Evolutionary conservation across 2,888 invertebrate genomes (phyloP), one percentile per base, ranked within the genome.

Genomic region (Yponomeuta plumbellus): DNA sequence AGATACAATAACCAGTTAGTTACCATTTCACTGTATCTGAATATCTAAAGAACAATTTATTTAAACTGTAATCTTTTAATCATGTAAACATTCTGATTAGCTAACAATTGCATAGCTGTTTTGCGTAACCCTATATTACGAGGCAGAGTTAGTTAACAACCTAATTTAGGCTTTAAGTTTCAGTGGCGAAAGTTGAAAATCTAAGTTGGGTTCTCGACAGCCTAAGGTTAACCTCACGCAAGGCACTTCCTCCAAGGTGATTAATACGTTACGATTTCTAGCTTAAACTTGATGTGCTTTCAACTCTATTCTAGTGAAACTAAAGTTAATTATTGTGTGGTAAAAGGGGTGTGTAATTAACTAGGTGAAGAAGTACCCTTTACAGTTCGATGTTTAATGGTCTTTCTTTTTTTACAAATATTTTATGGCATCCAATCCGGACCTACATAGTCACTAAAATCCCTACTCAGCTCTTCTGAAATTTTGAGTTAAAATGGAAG

Each of bases 181-280:
- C 4, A 44, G 44, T 11, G 22, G 44, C 22, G n/a, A n/a, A 20
- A 39, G 20, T 59, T 59, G 21, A 21, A 59, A 52, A 22, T 59
- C 21, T 13, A 71, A 70, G 61, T 68, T 44, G 65, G 62, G 57
- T 67, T 70, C 8, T 17, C 44, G 74, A 74, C 74, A 75, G 73
- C 74, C 75, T 74, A 74, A 76, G 76, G 76, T 77, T 77, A 74
- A 74, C 73, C 76, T 75, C 81, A 81, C 78, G 81, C 81, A 75
- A 82, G 72, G 67, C 69, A 68, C 71, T 76, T 80, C 80, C 78
- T 63, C 13, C 59, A 23, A 59, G 13, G 62, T 63, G 63, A 63
- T 63, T 63, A 63, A 63, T 63, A 44, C 44, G 63, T 44, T 63
- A 63, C 44, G 22, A 44, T 20, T 22, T 21, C 22, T 63, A n/a